Base-by-base conservation (phyloP, 1,140 invertebrate genomes). In the Drosophila mojavensis region DNA sequence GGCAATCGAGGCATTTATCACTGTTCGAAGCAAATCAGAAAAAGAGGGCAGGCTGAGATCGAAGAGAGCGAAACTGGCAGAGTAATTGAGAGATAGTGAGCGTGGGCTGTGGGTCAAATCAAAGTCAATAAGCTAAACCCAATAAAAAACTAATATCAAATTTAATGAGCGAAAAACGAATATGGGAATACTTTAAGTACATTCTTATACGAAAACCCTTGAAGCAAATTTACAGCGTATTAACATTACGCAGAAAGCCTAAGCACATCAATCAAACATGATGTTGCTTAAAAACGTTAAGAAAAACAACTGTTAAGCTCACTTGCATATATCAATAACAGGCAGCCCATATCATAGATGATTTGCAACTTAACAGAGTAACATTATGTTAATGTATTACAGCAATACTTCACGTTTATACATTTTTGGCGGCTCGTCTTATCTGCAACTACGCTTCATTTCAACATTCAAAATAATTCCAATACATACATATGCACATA, bases 1-100 rank as follows among this genome's bases (percentile, higher is more conserved):
- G 56, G n/a, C 56, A 47, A 45, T 45, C 56, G 56, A 28, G 56
- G 36, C 20, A 53, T n/a, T 53, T 53, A 30, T 54, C n/a, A 9
- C 36, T 10, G 56, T 20, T 45, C 10, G 24, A 17, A 15, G 24
- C 39, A 26, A 13, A 58, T 15, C 56, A 36, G 10, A 11, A 13
- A 15, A 47, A 33, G 28, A 33, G 28, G 28, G 20, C n/a, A 4
- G 28, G 11, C 43, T 5, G 15, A 15, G n/a, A 45, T 45, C 43
- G 9, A 39, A 11, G 36, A 39, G 11, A 11, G 36, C 3, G 6
- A 50, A 26, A 5, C 6, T 33, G 33, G 2, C 6, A 33, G 9
- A 26, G 15, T 11, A 50, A 50, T 4, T 5, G n/a, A 3, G 7
- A 30, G 30, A 20, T 4, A 11, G 26, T 15, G 51, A 54, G 50